These are phyloP conservation scores for Pandion haliaetus DNA, from an alignment of 2,113 vertebrate genomes.

Conservation along the genomic window DNA sequence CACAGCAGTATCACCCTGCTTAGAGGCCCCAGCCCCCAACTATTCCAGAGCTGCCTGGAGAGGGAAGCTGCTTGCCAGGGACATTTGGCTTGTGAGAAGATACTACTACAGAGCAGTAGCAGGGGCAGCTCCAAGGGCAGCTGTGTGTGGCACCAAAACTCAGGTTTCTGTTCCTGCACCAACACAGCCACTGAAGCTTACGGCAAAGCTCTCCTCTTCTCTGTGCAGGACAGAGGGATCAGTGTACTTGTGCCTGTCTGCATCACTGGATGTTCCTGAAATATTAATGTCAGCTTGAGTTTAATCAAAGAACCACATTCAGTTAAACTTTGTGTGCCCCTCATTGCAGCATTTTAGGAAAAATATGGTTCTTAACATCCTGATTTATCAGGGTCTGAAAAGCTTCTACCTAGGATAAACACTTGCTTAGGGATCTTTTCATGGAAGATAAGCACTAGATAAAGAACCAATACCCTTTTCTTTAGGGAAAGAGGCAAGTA, in stretches of 20 bases:
- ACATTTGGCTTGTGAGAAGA: no score
- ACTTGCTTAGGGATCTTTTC: not conserved
- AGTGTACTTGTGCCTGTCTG: not conserved
- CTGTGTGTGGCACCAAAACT: not conserved
- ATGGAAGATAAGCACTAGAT: not conserved
- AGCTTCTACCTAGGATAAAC: not conserved
- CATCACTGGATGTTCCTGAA: not conserved
- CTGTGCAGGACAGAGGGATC: not conserved
- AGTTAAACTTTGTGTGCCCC: not conserved
- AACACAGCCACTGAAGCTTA: not conserved
- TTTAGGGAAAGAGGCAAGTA: not conserved
- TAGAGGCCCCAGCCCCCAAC: not conserved
- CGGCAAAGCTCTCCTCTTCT: not conserved
- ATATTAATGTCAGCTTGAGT: not conserved
- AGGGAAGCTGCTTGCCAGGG: not conserved
- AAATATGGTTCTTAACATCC: not conserved
- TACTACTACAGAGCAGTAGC: not conserved
- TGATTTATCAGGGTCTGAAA: not conserved
- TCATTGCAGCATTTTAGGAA: not conserved
- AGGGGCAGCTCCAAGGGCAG: not conserved
- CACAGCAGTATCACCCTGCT: not conserved
- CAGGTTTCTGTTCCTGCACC: not conserved
- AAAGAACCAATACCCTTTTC: not conserved
- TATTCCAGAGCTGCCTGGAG: not conserved
- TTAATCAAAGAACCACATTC: not conserved